Evolutionary conservation across 2,113 vertebrate genomes (phyloP).

Genomic region (Platycercus adscitus): DNA sequence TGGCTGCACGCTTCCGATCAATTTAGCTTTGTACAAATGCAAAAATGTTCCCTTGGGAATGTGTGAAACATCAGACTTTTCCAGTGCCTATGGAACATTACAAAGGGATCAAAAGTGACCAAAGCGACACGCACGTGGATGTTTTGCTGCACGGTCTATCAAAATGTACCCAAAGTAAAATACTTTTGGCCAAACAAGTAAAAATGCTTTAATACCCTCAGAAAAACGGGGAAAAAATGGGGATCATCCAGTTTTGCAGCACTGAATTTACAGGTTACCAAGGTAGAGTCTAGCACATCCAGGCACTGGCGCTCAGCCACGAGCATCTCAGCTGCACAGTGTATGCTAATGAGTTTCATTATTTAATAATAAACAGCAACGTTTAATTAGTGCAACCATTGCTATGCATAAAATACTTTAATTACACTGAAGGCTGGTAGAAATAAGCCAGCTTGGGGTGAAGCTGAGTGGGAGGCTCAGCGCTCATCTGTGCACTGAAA

Average conservation of each 20-base stretch:
- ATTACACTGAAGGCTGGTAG: not conserved
- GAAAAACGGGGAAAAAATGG: not conserved
- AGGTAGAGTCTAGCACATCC: not conserved
- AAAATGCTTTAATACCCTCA: not conserved
- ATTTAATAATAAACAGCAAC: constrained; percentile 16
- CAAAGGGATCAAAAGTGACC: not conserved
- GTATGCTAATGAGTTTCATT: constrained; percentile 5
- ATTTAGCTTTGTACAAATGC: constrained; percentile 1
- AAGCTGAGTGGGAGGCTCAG: not conserved
- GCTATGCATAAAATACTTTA: not conserved
- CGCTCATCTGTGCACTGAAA: not conserved
- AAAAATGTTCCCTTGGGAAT: constrained; percentile 16
- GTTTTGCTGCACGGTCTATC: not conserved
- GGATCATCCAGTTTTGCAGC: not conserved
- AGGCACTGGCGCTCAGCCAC: accelerated
- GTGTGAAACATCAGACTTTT: not conserved
- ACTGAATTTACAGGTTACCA: not conserved
- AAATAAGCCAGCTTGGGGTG: not conserved
- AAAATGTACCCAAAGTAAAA: not conserved
- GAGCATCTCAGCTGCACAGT: not conserved
- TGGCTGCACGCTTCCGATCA: not conserved
- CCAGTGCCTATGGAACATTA: not conserved
- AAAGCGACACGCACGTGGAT: not conserved
- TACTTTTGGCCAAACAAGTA: not conserved
- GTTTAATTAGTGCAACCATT: constrained; percentile 30